Base-by-base conservation (phyloP, 2,797 vertebrate genomes). In the Caiman crocodilus region DNA sequence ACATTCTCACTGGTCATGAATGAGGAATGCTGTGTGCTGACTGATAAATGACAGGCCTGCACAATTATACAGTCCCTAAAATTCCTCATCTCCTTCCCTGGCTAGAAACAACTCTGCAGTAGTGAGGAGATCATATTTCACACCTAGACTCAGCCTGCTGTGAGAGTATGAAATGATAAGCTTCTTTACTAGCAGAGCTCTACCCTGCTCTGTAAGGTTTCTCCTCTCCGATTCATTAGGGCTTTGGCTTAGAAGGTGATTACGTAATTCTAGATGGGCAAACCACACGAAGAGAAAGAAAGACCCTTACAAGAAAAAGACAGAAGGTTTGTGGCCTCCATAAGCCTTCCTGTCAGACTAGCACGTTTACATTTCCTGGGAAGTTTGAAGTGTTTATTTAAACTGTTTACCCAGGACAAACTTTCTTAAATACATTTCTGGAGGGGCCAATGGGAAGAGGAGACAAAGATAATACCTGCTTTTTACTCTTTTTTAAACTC, bases 361-460 rank as follows among this genome's bases (percentile, higher is more conserved):
- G 1, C 1, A 71, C 91, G 76, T 94, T 97, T 95, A 90, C 94
- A 96, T 94, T 91, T 87, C 59, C 55, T 90, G 76, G 64, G 89
- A 95, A 96, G 85, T 55, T 76, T 92, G 89, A 94, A 91, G 78
- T 79, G 85, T 90, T 87, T 84, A 55, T 87, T 96, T 90, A 73
- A 26, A 61, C 10, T 89, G 58, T 96, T 94, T 87, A 88, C 81
- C 35, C 87, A 69, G 58, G 76, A 76, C 90, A 95, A 90, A 88
- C 67, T 89, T 85, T 60, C 64, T 92, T 84, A 86, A 76, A 74
- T 80, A 26, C 90, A 6, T 82, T 89, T 86, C 80, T 76, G 18
- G 42, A 89, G 85, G 88, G 79, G 63, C 7, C 85, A 89, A 74
- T 74, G 20, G 35, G 69, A 23, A 23, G 3, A 50, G 16, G 63